Evolutionary conservation across 2,113 vertebrate genomes (phyloP).

Genomic region (Henicopernis longicauda): DNA sequence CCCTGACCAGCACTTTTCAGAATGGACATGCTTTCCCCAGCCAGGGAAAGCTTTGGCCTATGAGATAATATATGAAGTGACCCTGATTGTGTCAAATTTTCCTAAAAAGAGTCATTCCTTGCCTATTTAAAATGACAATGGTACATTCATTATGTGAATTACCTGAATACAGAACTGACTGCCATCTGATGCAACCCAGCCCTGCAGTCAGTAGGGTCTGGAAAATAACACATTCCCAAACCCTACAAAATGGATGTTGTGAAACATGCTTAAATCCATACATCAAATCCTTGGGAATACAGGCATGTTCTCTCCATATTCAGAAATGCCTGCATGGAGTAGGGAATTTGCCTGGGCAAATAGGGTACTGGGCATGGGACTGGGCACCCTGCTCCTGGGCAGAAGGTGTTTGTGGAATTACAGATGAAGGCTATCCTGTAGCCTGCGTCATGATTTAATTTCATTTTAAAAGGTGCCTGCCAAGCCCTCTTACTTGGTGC

Average conservation of each 20-base stretch:
- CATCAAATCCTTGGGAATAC: not conserved
- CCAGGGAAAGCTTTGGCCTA: not conserved
- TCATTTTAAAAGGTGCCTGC: not conserved
- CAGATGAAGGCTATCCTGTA: not conserved
- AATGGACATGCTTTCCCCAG: not conserved
- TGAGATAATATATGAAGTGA: not conserved
- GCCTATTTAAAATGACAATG: not conserved
- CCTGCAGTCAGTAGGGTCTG: not conserved
- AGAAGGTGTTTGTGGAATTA: not conserved
- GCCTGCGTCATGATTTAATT: not conserved
- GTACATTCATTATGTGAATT: not conserved
- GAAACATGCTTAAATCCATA: not conserved
- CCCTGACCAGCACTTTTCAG: not conserved
- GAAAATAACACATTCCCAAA: not conserved
- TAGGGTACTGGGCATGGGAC: not conserved
- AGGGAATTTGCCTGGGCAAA: not conserved
- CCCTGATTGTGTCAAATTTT: not conserved
- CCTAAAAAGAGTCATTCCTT: not conserved
- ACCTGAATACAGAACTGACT: not conserved
- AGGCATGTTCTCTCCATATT: fast-evolving
- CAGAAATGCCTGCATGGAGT: not conserved
- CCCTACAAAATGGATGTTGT: not conserved
- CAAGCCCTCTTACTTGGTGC: not conserved
- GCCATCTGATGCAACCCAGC: not conserved
- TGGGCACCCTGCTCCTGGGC: not conserved